phyloP scores from a whole-genome alignment of 2,797 vertebrate species.

The Melanotaenia pygmaea region DNA sequence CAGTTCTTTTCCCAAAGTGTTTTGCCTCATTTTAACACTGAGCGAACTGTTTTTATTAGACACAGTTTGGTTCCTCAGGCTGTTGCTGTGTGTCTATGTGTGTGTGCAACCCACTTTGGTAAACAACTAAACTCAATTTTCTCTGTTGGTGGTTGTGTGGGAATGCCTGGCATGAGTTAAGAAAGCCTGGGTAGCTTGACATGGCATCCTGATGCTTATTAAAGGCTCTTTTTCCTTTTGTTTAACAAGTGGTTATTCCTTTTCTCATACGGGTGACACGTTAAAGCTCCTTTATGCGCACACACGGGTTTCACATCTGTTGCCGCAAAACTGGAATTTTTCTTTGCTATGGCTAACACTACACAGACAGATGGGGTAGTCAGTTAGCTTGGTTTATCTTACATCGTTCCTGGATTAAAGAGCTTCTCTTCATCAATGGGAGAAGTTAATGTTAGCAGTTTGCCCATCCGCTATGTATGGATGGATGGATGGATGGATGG shows the following conservation, averaged over 20 bases:
- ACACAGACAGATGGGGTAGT: not conserved
- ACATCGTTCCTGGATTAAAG: not conserved
- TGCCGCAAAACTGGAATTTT: not conserved
- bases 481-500: too few relatives aligned
- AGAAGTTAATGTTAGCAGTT: too few relatives aligned
- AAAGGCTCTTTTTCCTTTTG: constrained; percentile 21
- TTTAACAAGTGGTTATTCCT: constrained; percentile 12
- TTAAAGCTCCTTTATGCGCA: constrained; percentile 2
- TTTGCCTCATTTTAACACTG: constrained; percentile 36
- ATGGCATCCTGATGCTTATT: constrained; percentile 20
- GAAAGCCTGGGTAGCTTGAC: constrained; percentile 54
- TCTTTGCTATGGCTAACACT: not conserved
- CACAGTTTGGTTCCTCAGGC: constrained; percentile 50
- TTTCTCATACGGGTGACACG: constrained; percentile 19
- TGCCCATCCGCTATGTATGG: too few relatives aligned
- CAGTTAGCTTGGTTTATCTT: not conserved
- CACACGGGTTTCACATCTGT: not conserved
- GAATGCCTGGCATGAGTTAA: constrained; percentile 56
- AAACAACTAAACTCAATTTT: constrained; percentile 69
- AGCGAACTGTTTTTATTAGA: constrained; percentile 57
- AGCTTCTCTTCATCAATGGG: not conserved
- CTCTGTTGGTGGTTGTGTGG: constrained; percentile 63
- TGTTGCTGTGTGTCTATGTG: constrained; percentile 34
- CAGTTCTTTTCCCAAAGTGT: constrained; percentile 15
- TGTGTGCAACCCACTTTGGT: constrained; percentile 32